Base-by-base conservation (phyloP, 2,888 invertebrate genomes). In the Cremastinae sp. region DNA sequence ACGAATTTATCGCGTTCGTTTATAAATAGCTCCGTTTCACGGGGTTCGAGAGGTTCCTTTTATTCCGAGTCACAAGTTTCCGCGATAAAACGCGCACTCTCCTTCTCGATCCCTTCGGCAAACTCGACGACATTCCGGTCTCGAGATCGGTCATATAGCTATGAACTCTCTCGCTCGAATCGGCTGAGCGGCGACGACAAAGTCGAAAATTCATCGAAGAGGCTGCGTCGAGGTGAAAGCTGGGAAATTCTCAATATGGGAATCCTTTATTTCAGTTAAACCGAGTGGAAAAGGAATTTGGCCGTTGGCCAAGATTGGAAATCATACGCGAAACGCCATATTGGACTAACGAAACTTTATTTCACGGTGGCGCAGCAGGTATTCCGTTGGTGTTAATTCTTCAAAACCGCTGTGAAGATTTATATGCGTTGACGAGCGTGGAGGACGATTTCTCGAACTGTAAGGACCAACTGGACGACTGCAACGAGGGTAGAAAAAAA, bases 241-340 rank as follows among this genome's bases (percentile, higher is more conserved):
- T 28, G 28, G n/a, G 28, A 80, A 82, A 85, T 83, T 83, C 82
- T 83, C 84, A 80, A 84, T 85, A 85, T 81, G 82, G 20, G 82
- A 81, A 80, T 82, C 81, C 81, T 83, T 86, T 85, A 85, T 87
- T 85, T 87, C 81, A 81, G 83, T 85, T 84, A 83, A 87, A 84
- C 82, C 81, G 82, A 78, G 68, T 68, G 82, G 80, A 85, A 83
- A 78, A 78, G 79, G 75, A 79, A 76, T 59, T 80, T 87, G 87
- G 87, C 83, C 2, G 4, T 20, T 39, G 16, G 81, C 85, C 87
- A 86, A 72, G 59, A 81, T 84, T 80, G 82, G 70, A 81, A 86
- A 86, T 86, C 83, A 83, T 86, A 85, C 79, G 79, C 43, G 53
- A 35, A 70, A 77, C 78, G 73, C 82, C 82, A 81, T 85, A 84